Percentiles rank a stretch among this genome's conserved stretches.
phyloP scores from a whole-genome alignment of 1,140 invertebrate genomes.

The Ceratosolen fusciceps region DNA sequence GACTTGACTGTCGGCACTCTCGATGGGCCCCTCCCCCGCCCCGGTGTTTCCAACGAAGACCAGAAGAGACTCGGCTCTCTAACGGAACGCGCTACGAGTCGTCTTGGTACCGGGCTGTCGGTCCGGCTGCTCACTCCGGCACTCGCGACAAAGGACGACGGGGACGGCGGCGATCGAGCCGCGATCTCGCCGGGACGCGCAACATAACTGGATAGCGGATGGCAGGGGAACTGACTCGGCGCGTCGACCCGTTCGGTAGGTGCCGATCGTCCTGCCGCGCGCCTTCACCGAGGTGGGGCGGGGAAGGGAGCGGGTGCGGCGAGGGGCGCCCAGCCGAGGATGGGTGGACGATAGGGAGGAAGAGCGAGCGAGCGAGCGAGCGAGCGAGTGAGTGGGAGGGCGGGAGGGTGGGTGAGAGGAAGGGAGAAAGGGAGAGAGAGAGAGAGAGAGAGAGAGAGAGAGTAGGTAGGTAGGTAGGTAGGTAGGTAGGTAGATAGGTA shows the following conservation, averaged over 20 bases:
- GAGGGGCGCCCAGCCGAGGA: too few relatives aligned
- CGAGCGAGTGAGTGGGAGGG: not conserved
- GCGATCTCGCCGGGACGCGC: conserved; percentile 28
- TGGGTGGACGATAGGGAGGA: not conserved
- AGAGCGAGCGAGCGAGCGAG: not conserved
- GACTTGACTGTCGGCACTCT: not conserved
- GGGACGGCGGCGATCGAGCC: not conserved
- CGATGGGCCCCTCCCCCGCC: not conserved
- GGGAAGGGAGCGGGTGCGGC: not conserved
- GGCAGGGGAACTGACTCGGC: conserved; percentile 68
- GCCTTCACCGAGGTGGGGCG: not conserved
- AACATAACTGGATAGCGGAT: conserved; percentile 70
- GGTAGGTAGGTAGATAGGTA: too few relatives aligned
- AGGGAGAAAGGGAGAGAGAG: too few relatives aligned
- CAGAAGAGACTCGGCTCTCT: not conserved
- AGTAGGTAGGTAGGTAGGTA: too few relatives aligned
- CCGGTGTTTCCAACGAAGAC: too few relatives aligned
- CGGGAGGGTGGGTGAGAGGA: not conserved
- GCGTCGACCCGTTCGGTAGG: conserved; percentile 55
- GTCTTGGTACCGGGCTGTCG: not conserved
- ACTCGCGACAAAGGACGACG: conserved; percentile 24
- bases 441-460: too few relatives aligned
- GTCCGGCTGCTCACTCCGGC: not conserved
- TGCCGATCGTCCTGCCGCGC: conserved; percentile 43
- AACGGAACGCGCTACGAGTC: not conserved